A percentile compares a stretch with the other conserved stretches of the same genome.
Evolutionary conservation across 37 sponge, comb jelly and placozoan genomes (phyloP).

Genomic region (Ianthella basta): DNA sequence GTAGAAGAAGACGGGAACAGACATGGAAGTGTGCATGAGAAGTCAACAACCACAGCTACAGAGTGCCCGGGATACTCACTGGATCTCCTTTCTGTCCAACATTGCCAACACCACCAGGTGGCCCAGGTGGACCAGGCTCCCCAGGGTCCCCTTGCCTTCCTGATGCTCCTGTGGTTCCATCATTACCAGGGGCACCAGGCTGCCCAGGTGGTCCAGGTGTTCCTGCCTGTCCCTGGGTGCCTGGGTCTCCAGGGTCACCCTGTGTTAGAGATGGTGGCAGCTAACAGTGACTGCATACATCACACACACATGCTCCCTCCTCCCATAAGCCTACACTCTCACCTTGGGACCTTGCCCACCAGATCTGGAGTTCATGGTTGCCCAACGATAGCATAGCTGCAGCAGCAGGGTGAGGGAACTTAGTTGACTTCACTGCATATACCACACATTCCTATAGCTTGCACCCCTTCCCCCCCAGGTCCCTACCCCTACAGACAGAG

Average conservation of each 20-base stretch:
- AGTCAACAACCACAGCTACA: not conserved
- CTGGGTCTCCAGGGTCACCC: not conserved
- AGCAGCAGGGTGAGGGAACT: no score
- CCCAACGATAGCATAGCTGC: constrained; percentile 7
- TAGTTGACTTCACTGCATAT: no score
- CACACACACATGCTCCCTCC: no score
- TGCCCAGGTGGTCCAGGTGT: not conserved
- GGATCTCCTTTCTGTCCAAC: not conserved
- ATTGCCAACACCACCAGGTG: not conserved
- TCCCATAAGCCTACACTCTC: no score
- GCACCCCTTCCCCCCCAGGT: no score
- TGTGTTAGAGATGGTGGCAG: no score
- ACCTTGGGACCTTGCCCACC: constrained; percentile 3
- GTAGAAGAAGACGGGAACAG: not conserved
- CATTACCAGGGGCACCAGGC: not conserved
- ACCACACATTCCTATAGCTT: no score
- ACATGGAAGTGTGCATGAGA: not conserved
- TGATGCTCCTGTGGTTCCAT: not conserved
- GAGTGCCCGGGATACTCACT: not conserved
- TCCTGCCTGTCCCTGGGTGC: not conserved
- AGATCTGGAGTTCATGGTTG: not conserved
- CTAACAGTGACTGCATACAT: no score
- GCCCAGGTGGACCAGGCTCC: not conserved
- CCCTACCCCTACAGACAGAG: no score
- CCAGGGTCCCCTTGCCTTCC: not conserved